A percentile compares a stretch with the other conserved stretches of the same genome.
phyloP scores from a whole-genome alignment of 2,888 invertebrate genomes.

The Drosophila vallismaia region DNA sequence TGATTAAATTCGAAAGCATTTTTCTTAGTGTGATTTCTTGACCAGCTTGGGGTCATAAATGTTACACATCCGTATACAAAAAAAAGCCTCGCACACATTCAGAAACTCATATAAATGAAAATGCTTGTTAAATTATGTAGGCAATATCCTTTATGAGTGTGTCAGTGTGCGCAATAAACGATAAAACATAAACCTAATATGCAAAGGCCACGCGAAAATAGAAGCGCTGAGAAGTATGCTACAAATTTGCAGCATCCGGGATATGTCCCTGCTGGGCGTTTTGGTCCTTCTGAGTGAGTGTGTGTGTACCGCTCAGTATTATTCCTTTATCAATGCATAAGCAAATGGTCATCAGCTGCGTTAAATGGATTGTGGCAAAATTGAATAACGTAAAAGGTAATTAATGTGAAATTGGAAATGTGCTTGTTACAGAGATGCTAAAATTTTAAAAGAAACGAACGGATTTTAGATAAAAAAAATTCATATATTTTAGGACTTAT shows the following conservation, averaged over 20 bases:
- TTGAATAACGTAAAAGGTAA: no score
- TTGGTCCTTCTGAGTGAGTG: conserved; percentile 6
- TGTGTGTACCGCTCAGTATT: not conserved
- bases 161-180: conserved; percentile 60
- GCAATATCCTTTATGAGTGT: conserved; percentile 58
- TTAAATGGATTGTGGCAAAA: conserved; percentile 19
- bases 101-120: conserved; percentile 54
- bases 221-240: conserved; percentile 40
- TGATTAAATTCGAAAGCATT: not conserved
- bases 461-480: not conserved
- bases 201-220: conserved; percentile 57
- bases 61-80: conserved; percentile 35
- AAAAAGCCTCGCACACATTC: conserved; percentile 7
- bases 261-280: not conserved
- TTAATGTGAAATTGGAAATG: not conserved
- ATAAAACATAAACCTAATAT: conserved; percentile 69
- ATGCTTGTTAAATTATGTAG: conserved; percentile 70
- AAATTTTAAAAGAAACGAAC: not conserved
- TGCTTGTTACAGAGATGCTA: not conserved
- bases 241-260: conserved; percentile 12
- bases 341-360: conserved; percentile 64
- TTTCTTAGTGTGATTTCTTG: conserved; percentile 21
- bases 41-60: conserved; percentile 40
- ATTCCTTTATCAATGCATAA: conserved; percentile 52
- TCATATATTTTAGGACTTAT: no score